Evolutionary conservation across 1,140 invertebrate genomes (phyloP).

Genomic region (Littorina saxatilis): DNA sequence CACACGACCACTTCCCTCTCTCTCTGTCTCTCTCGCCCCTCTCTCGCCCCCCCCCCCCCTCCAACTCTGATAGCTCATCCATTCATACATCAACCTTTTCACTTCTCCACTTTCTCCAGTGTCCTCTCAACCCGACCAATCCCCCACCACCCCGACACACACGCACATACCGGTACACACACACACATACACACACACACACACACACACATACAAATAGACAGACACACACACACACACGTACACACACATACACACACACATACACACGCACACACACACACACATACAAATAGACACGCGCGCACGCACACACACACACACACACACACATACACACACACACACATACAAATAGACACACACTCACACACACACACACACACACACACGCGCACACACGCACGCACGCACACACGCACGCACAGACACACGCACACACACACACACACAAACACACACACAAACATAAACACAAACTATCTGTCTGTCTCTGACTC

Average conservation of each 20-base stretch:
- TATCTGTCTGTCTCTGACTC: too few species aligned
- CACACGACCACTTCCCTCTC: too few species aligned
- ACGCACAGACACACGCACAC: constrained; percentile 12
- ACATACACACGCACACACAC: background rate
- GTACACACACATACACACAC: background rate
- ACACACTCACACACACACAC: constrained; percentile 3
- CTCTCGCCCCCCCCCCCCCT: too few species aligned
- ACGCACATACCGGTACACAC: background rate
- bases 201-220: constrained; percentile 5
- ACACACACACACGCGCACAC: constrained; percentile 19
- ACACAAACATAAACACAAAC: too few species aligned
- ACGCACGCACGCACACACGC: constrained; percentile 19
- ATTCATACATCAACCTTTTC: too few species aligned
- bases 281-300: constrained; percentile 1
- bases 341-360: background rate
- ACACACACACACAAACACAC: background rate
- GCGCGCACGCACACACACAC: constrained; percentile 19
- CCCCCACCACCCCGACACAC: background rate
- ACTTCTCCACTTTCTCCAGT: too few species aligned
- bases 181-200: constrained; percentile 15
- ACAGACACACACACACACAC: constrained; percentile 13
- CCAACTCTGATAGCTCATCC: too few species aligned
- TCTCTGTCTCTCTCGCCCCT: too few species aligned
- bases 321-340: constrained; percentile 14
- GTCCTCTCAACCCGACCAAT: too few species aligned